phyloP scores from a whole-genome alignment of 2,888 invertebrate species.

The Actias luna region DNA sequence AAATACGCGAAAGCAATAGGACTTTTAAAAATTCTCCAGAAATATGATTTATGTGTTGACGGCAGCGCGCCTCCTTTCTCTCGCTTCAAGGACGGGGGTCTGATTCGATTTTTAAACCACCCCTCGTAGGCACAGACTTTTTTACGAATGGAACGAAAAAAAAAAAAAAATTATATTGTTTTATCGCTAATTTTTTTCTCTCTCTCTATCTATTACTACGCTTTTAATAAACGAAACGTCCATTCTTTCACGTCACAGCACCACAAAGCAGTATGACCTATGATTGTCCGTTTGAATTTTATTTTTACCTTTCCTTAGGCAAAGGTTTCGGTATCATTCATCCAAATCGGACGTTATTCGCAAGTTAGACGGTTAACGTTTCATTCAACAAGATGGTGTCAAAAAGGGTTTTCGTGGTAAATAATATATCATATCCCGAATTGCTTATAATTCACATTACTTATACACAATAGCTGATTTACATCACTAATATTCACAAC shows the following conservation, averaged over 20 bases:
- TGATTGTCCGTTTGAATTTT: too few species aligned
- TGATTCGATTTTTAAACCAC: constrained; percentile 82
- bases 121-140: constrained; percentile 53
- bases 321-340: too few species aligned
- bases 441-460: too few species aligned
- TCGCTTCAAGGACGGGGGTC: constrained; percentile 73
- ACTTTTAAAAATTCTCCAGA: constrained; percentile 82
- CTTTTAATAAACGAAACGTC: neutral
- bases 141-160: constrained; percentile 40
- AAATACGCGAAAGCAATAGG: constrained; percentile 83
- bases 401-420: too few species aligned
- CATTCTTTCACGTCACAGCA: neutral
- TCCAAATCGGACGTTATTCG: too few species aligned
- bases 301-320: too few species aligned
- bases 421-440: too few species aligned
- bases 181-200: constrained; percentile 4
- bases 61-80: constrained; percentile 72
- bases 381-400: too few species aligned
- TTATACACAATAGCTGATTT: too few species aligned
- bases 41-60: constrained; percentile 83
- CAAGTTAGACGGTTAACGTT: too few species aligned
- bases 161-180: constrained; percentile 45
- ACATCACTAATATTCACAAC: too few species aligned
- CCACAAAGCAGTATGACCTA: too few species aligned
- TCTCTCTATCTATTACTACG: neutral